Evolutionary conservation across 1,140 invertebrate genomes (phyloP), one percentile per base, ranked within the genome.

Genomic region (Bombus superbus): DNA sequence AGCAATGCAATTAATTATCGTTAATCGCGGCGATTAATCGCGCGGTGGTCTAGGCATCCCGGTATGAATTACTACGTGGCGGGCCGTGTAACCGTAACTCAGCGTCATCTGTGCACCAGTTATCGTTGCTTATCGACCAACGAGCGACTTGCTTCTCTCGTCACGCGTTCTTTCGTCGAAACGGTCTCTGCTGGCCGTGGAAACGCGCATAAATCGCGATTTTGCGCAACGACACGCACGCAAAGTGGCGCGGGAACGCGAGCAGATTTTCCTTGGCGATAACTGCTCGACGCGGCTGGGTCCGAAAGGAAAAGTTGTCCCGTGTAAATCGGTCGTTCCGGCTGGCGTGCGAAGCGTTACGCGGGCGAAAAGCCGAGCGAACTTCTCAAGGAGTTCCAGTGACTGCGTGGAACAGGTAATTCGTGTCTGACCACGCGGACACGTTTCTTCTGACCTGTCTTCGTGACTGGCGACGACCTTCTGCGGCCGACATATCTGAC

Each of bases 1-100:
- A 44, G 81, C 89, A 88, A 84, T 84, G 90, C 92, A 93, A 94
- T 94, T 93, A 93, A 94, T 94, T 94, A 94, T 92, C 91, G 91
- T 94, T 93, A 94, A 94, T 94, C 93, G 91, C 78, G 81, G 85
- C 89, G 93, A 94, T 94, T 93, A 93, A 93, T 94, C 92, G 91
- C 75, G 15, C 78, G 57, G 79, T 74, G 74, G 71, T 75, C 44
- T 66, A 83, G 81, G 62, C 47, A 77, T 78, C 68, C 25, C 53
- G 57, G 62, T 90, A 89, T 91, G 90, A 92, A 84, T 91, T 89
- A 89, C 82, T 90, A 85, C 87, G 77, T 83, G 66, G 42, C 28
- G n/a, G 40, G 6, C 68, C 40, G 62, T 85, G 88, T 88, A 86
- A 75, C 59, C 86, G 86, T 90, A 90, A 66, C 57, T 90, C 88